Evolutionary conservation across 2,797 vertebrate species (phyloP).

Genomic region (Hipposideros larvatus): DNA sequence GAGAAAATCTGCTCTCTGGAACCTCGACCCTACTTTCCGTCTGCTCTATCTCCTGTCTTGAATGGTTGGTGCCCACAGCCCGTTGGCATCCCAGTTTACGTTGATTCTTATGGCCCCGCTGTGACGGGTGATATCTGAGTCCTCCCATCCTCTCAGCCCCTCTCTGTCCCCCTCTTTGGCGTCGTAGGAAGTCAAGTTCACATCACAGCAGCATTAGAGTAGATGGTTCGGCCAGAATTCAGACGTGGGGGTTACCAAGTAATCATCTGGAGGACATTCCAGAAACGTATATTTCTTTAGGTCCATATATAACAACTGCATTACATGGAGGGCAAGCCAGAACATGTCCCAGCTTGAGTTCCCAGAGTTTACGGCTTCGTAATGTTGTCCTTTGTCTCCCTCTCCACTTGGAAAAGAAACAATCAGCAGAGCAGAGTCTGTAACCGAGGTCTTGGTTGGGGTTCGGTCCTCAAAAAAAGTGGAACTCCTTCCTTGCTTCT

Average conservation of each 20-base stretch:
- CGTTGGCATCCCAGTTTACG: conserved; percentile 86
- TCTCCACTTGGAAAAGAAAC: background rate
- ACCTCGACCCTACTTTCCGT: conserved; percentile 73
- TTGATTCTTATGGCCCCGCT: conserved; percentile 84
- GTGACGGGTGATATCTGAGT: conserved; percentile 80
- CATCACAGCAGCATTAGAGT: conserved; percentile 81
- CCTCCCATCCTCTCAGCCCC: conserved; percentile 68
- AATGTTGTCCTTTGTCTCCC: background rate
- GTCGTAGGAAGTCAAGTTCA: conserved; percentile 87
- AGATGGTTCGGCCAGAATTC: conserved; percentile 81
- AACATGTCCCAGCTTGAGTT: conserved; percentile 68
- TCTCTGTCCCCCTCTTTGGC: conserved; percentile 80
- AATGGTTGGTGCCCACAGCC: conserved; percentile 83
- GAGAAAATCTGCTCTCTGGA: conserved; percentile 77
- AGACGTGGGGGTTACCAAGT: conserved; percentile 76
- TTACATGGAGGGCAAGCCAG: conserved; percentile 79
- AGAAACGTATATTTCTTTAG: conserved; percentile 80
- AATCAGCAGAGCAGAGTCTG: background rate
- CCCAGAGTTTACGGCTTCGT: conserved; percentile 59
- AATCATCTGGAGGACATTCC: conserved; percentile 78
- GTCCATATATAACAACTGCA: conserved; percentile 82
- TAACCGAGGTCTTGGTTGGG: background rate
- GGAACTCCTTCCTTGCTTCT: background rate
- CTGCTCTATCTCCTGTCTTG: conserved; percentile 77
- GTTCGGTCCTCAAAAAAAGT: conserved; percentile 40